Conservation (phyloP, 92 coral and sea anemone genomes). For the Anthopleura xanthogrammica region DNA sequence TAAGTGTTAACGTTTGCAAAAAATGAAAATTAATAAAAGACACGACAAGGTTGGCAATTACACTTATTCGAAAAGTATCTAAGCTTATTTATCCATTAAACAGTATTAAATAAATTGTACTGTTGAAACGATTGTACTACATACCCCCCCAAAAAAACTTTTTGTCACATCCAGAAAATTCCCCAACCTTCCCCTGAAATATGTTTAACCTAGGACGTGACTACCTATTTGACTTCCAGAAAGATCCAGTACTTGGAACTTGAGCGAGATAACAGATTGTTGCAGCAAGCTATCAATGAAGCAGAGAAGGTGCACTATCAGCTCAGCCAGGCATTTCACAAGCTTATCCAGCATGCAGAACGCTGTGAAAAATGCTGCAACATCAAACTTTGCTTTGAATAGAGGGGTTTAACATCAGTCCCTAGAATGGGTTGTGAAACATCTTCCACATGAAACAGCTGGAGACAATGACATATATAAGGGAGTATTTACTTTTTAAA, state of each 20-base stretch:
- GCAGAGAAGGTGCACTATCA: conserved; percentile 63
- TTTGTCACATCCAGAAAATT: too few relatives aligned
- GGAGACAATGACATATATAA: too few relatives aligned
- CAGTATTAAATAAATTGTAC: too few relatives aligned
- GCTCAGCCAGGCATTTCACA: conserved; percentile 70
- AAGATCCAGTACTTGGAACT: conserved; percentile 65
- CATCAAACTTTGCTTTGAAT: conserved; percentile 65
- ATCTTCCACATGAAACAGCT: neutral
- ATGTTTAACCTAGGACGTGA: too few relatives aligned
- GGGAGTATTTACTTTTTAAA: too few relatives aligned
- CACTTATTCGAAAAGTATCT: too few relatives aligned
- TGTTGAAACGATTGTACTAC: neutral
- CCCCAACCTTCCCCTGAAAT: too few relatives aligned
- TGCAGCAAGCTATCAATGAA: conserved; percentile 70
- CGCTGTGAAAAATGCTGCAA: conserved; percentile 68
- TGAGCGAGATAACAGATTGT: conserved; percentile 61
- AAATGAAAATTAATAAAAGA: neutral
- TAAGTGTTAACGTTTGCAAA: neutral
- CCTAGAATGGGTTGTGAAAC: neutral
- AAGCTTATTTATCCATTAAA: too few relatives aligned
- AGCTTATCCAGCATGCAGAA: conserved; percentile 87
- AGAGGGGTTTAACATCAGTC: neutral
- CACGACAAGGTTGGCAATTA: too few relatives aligned
- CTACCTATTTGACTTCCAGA: conserved; percentile 28
- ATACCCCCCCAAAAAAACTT: too few relatives aligned